Conservation (phyloP, 1,140 invertebrate genomes). For the Nixonia krombeini region DNA sequence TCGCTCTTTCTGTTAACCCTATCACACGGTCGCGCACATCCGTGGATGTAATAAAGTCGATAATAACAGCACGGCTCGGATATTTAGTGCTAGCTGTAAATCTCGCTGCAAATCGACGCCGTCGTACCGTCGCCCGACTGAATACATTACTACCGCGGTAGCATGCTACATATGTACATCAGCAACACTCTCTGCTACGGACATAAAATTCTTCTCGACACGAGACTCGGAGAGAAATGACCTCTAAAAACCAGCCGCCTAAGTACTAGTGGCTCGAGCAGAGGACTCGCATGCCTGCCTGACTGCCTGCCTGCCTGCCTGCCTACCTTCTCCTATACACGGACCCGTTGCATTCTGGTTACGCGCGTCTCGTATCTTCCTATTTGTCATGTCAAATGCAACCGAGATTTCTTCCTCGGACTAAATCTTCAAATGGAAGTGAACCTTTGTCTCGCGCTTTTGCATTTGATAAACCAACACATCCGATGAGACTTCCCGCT, state of each 20-base stretch:
- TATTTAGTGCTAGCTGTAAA: constrained; percentile 68
- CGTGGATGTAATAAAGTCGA: constrained; percentile 63
- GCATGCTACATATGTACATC: constrained; percentile 52
- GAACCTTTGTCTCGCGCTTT: no score
- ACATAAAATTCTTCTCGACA: constrained; percentile 51
- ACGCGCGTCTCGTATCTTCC: background rate
- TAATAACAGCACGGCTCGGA: constrained; percentile 64
- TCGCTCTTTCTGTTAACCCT: constrained; percentile 63
- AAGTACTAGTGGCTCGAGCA: constrained; percentile 38
- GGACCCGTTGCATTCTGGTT: constrained; percentile 35
- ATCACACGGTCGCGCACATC: constrained; percentile 52
- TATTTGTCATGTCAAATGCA: background rate
- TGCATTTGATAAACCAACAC: no score
- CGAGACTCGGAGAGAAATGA: constrained; percentile 29
- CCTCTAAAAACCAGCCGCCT: constrained; percentile 44
- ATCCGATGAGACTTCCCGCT: no score
- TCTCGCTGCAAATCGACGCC: constrained; percentile 64
- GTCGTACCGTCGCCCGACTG: constrained; percentile 51
- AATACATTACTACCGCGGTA: constrained; percentile 58
- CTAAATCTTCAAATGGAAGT: background rate
- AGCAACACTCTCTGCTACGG: constrained; percentile 39
- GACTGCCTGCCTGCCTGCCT: no score
- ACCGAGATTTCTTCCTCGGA: background rate
- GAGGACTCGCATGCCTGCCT: no score
- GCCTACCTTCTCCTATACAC: constrained; percentile 26